These are phyloP conservation scores for Cairina moschata DNA, from an alignment of 2,113 vertebrate species.

Conservation along the genomic window DNA sequence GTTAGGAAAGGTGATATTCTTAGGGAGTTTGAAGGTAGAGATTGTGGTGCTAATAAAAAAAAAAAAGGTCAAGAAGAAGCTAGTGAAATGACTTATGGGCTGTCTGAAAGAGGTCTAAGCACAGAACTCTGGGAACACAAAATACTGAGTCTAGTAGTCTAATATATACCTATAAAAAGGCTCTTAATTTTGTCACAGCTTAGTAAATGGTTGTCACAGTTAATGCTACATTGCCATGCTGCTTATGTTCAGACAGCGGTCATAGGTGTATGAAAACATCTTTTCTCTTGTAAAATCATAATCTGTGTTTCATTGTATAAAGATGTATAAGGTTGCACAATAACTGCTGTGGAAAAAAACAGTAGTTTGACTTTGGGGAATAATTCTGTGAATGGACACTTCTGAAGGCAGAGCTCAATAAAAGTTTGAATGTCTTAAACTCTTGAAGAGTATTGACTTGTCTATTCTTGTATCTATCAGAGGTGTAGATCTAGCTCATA, in stretches of 20 bases:
- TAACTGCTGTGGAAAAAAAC: not conserved
- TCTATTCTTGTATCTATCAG: not conserved
- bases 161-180: not conserved
- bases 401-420: not conserved
- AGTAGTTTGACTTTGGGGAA: not conserved
- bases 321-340: not conserved
- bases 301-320: not conserved
- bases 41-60: not conserved
- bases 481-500: not conserved
- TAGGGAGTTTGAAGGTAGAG: not conserved
- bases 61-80: not conserved
- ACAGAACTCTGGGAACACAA: not conserved
- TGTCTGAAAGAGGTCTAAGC: not conserved
- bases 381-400: not conserved
- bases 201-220: not conserved
- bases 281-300: not conserved
- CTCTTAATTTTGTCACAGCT: not conserved
- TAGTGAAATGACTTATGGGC: not conserved
- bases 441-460: not conserved
- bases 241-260: not conserved
- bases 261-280: not conserved
- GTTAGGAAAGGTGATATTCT: not conserved
- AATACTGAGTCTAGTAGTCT: not conserved
- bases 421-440: not conserved
- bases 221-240: not conserved